Conservation (phyloP, 92 coral and sea anemone genomes). For the Parazoanthus atlanticus region DNA sequence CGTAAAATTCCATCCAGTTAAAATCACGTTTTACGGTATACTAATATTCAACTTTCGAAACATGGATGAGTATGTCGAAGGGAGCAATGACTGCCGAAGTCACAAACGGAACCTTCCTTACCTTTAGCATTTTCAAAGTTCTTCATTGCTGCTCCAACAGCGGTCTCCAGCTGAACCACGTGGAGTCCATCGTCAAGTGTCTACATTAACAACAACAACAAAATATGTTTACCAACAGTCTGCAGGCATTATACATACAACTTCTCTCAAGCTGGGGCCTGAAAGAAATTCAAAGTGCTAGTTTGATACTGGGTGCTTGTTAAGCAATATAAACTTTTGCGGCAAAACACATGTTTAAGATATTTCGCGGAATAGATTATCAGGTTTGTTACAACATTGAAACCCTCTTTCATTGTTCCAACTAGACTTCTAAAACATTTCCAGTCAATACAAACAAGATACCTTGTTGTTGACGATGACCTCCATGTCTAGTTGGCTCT, state of each 20-base stretch:
- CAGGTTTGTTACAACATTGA: no score
- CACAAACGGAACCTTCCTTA: constrained; percentile 33
- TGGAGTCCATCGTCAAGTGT: constrained; percentile 91
- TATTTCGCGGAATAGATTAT: no score
- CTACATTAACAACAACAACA: constrained; percentile 40
- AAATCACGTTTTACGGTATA: no score
- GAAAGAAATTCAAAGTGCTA: not conserved
- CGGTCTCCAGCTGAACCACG: constrained; percentile 93
- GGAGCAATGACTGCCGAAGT: no score
- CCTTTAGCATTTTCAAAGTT: constrained; percentile 93
- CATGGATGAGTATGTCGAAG: not conserved
- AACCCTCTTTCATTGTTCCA: no score
- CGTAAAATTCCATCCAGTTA: no score
- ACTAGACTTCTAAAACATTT: no score
- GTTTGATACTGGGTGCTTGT: not conserved
- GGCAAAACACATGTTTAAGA: no score
- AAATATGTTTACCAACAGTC: no score
- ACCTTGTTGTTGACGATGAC: constrained; percentile 96
- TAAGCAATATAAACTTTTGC: no score
- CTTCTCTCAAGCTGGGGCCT: not conserved
- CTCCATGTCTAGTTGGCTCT: constrained; percentile 81
- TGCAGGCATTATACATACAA: no score
- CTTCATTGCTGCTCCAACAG: constrained; percentile 99
- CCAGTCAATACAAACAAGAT: not conserved
- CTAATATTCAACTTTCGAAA: not conserved